A percentile compares a stretch with the other conserved stretches of the same genome.
Evolutionary conservation across 2,113 vertebrate genomes (phyloP).

Genomic region (Pseudorasbora parva): DNA sequence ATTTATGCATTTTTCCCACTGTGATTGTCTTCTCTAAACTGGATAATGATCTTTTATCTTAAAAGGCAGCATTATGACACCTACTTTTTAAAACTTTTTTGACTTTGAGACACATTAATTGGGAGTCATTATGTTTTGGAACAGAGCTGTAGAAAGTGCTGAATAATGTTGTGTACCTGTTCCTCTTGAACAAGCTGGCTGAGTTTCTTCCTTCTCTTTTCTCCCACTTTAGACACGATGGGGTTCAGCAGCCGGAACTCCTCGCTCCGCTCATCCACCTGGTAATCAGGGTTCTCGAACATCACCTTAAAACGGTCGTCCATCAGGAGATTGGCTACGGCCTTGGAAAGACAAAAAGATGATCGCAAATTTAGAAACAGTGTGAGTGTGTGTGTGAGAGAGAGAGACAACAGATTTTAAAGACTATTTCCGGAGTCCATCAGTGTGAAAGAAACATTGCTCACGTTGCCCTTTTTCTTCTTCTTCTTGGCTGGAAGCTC

Average conservation of each 20-base stretch:
- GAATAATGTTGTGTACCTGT: neutral
- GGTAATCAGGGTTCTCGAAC: conserved; percentile 98
- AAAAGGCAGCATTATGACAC: neutral
- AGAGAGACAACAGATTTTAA: neutral
- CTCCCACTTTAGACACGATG: conserved; percentile 92
- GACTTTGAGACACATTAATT: neutral
- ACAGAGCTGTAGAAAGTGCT: neutral
- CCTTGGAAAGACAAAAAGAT: conserved; percentile 69
- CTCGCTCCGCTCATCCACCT: conserved; percentile 94
- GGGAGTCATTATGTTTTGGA: too few species aligned
- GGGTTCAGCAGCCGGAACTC: conserved; percentile 97
- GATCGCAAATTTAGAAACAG: neutral
- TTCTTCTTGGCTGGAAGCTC: conserved; percentile 76
- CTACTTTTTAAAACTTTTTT: neutral
- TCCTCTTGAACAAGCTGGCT: conserved; percentile 76
- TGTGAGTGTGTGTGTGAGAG: neutral
- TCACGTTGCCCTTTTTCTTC: conserved; percentile 92
- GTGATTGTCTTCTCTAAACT: neutral
- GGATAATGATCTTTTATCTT: neutral
- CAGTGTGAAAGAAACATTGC: neutral
- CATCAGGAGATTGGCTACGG: conserved; percentile 84
- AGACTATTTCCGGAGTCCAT: neutral
- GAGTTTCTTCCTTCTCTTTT: conserved; percentile 90
- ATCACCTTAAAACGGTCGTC: conserved; percentile 97
- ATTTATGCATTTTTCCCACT: neutral